phyloP scores from a whole-genome alignment of 2,888 invertebrate genomes.

The Drosophila kanekoi region DNA sequence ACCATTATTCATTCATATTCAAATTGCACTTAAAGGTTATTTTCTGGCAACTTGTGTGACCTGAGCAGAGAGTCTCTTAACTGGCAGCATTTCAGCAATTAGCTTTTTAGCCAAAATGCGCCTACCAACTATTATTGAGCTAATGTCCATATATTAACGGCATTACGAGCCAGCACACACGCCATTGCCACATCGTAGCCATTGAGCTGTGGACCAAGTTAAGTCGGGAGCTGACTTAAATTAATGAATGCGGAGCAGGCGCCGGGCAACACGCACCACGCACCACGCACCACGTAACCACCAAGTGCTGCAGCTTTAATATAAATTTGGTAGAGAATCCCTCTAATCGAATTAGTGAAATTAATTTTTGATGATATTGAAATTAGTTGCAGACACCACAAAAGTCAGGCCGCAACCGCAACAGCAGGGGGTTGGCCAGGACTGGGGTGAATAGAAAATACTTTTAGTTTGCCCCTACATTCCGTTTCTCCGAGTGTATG shows the following conservation, averaged over 20 bases:
- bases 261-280: constrained; percentile 20
- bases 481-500: constrained; percentile 13
- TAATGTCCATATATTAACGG: constrained; percentile 54
- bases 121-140: constrained; percentile 37
- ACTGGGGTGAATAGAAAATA: constrained; percentile 64
- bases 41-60: too few species aligned
- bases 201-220: constrained; percentile 26
- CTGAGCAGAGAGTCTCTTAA: neutral
- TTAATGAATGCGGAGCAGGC: constrained; percentile 62
- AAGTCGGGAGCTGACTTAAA: constrained; percentile 48
- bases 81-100: constrained; percentile 17
- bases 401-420: constrained; percentile 34
- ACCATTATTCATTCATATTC: too few species aligned
- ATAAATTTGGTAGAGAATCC: constrained; percentile 27
- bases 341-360: constrained; percentile 84
- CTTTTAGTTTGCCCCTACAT: constrained; percentile 61
- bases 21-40: too few species aligned
- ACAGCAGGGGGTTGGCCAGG: neutral
- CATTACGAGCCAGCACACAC: constrained; percentile 45
- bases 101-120: constrained; percentile 20
- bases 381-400: constrained; percentile 81
- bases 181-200: constrained; percentile 64
- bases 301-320: constrained; percentile 41
- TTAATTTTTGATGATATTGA: constrained; percentile 85
- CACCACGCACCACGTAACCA: neutral